Base-by-base conservation (phyloP, 2,797 vertebrate genomes). In the Vultur gryphus region DNA sequence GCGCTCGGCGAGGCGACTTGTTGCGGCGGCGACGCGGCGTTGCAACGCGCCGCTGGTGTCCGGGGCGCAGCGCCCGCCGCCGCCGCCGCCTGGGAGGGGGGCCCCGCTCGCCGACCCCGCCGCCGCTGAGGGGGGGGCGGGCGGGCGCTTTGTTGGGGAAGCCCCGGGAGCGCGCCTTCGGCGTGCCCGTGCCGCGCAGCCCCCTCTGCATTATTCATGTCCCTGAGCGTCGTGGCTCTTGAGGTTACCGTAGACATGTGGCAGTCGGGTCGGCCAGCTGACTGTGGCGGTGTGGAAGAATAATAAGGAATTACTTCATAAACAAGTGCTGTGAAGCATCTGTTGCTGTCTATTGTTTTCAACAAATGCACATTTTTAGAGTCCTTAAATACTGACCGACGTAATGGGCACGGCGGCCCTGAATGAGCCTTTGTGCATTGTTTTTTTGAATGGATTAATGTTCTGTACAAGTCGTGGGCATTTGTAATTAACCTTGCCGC, bases 301-400 rank as follows among this genome's bases (percentile, higher is more conserved):
- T 93, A 95, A 93, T 90, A 79, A 92, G 84, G 93, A 96, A 95
- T 97, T 80, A 92, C 87, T 95, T 95, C 95, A 95, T 93, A 92
- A 93, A 91, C 92, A 94, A 93, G 93, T 84, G 81, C 93, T 86
- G 90, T 41, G 95, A 35, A 97, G 87, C 96, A 94, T 96, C 93
- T 97, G 93, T 93, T 95, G 94, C 96, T 96, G 93, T 92, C 95
- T 93, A 81, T 96, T 97, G 96, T 97, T 95, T 93, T 90, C 84
- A 81, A 96, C 94, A 93, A 95, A 96, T 48, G 84, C 49, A 71
- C 80, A 9, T 90, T 97, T 95, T 95, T 52, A 62, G 72, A 92
- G 92, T 87, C 85, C 94, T 96, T 37, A 80, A 94, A 48, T 59
- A 48, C 85, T 80, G 77, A 51, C 76, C 93, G 95, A 80, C 89